Conservation (phyloP, 64 coral and sea anemone species). For the Trachythela sp. region DNA sequence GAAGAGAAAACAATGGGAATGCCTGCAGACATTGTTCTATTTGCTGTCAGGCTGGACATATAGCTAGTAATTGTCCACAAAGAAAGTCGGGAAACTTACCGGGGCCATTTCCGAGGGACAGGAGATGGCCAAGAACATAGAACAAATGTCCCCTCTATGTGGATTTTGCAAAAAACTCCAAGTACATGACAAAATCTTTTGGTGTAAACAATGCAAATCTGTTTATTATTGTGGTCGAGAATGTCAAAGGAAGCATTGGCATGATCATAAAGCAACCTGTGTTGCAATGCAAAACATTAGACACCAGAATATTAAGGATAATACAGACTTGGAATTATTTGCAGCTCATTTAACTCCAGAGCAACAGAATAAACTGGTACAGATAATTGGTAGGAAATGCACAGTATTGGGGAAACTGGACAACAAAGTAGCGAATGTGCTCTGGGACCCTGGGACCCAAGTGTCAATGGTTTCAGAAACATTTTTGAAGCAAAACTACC, state of each 20-base stretch:
- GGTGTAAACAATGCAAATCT: conserved; percentile 45
- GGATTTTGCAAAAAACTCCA: conserved; percentile 43
- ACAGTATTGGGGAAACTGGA: neutral
- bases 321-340: neutral
- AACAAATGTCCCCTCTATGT: conserved; percentile 38
- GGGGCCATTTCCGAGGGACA: conserved; percentile 57
- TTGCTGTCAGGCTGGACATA: neutral
- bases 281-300: conserved; percentile 21
- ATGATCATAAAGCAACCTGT: conserved; percentile 44
- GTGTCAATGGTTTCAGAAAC: conserved; percentile 35
- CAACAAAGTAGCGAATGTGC: neutral
- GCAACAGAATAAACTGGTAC: conserved; percentile 23
- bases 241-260: conserved; percentile 55
- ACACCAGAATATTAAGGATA: too few relatives aligned
- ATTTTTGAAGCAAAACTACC: conserved; percentile 22
- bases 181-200: conserved; percentile 27
- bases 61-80: neutral
- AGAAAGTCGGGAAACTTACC: conserved; percentile 26
- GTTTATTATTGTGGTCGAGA: conserved; percentile 51
- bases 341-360: neutral
- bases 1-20: neutral
- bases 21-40: neutral
- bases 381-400: conserved; percentile 4
- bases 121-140: conserved; percentile 48
- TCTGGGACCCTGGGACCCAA: conserved; percentile 41